Evolutionary conservation across 2,888 invertebrate species (phyloP), one percentile per base, ranked within the genome.

Genomic region (Helicoverpa assulta): DNA sequence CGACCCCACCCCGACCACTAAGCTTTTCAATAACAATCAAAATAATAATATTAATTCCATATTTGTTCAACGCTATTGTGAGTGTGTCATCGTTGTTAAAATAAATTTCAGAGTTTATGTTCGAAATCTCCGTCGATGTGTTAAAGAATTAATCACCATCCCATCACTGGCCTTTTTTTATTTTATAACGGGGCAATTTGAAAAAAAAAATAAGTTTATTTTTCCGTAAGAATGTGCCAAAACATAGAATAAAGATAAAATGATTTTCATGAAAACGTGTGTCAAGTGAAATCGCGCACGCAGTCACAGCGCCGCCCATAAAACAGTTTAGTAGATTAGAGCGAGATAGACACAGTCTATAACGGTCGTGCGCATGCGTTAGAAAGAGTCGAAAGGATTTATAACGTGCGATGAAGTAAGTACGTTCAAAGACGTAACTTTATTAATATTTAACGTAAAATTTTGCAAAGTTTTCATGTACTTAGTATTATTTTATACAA

Each of bases 21-120:
- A 88, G 89, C 90, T 90, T 90, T 90, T 89, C 90, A 90, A 90
- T 93, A 92, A 93, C 91, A 93, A 92, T 90, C 85, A 88, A 86
- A 87, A 86, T 87, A 86, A 87, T 82, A 81, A 85, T 80, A 82
- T 78, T 78, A 81, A 85, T 85, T 89, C 89, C 77, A 78, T 84
- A 83, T 86, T 80, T 82, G 77, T 67, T 76, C 65, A 69, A 61
- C 50, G 61, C 54, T 58, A 67, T 77, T 74, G 65, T 66, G 43
- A 52, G 5, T 77, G 40, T 69, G 60, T 65, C 67, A 66, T 71
- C 67, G 52, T 61, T 52, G 37, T 26, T 60, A 61, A 73, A 72
- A 74, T 70, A 73, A 68, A 69, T 67, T 79, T 63, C 29, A 37
- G 16, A 10, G 76, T 75, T 73, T 76, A 67, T 59, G 60, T 54